Evolutionary conservation across 2,113 vertebrate genomes (phyloP).

Genomic region (Corynorhinus townsendii): DNA sequence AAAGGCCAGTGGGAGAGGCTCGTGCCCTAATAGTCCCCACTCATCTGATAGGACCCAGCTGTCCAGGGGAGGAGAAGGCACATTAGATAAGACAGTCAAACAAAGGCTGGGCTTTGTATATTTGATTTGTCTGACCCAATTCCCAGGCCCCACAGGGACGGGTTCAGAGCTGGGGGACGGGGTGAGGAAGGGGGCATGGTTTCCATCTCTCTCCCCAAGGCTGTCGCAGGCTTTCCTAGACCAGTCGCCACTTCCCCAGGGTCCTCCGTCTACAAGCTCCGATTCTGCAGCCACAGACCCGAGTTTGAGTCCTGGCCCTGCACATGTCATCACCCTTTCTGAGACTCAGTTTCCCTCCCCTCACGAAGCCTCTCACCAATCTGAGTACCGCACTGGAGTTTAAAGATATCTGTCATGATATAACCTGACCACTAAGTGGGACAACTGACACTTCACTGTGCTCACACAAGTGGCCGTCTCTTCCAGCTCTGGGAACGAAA

Average conservation of each 20-base stretch:
- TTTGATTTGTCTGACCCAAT: conserved; percentile 49
- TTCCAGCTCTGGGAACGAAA: background rate
- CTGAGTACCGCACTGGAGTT: background rate
- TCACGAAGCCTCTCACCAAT: background rate
- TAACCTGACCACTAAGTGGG: background rate
- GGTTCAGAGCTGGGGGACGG: background rate
- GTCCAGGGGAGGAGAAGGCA: conserved; percentile 11
- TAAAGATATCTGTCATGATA: background rate
- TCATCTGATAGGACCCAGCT: conserved; percentile 57
- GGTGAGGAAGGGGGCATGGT: background rate
- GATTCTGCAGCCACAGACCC: background rate
- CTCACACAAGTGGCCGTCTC: too few species aligned
- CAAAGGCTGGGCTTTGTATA: conserved; percentile 56
- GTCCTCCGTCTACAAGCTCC: background rate
- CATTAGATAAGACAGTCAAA: conserved; percentile 54
- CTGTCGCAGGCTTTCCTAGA: background rate
- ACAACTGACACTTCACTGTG: background rate
- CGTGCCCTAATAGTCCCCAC: background rate
- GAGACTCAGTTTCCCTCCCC: background rate
- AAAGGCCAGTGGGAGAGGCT: background rate
- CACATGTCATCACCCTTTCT: background rate
- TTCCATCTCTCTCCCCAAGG: background rate
- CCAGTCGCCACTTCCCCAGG: background rate
- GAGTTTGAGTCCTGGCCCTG: background rate
- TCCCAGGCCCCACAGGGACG: background rate